A percentile compares a stretch with the other conserved stretches of the same genome.
Evolutionary conservation across 2,888 invertebrate genomes (phyloP).

Genomic region (Cheilosia vulpina): DNA sequence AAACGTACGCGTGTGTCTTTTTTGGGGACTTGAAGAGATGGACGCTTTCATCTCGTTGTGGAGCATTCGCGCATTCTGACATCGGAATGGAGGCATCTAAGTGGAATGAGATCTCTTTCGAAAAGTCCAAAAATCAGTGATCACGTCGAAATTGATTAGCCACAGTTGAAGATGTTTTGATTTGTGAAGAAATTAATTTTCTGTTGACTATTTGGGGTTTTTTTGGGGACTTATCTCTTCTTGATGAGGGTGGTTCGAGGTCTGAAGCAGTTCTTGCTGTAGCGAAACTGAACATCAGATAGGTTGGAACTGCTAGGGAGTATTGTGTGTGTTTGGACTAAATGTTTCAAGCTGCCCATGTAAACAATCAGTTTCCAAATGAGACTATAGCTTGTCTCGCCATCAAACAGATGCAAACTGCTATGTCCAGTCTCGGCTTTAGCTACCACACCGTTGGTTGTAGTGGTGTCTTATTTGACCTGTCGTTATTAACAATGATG

Average conservation of each 20-base stretch:
- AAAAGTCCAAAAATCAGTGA: conserved; percentile 76
- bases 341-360: no score
- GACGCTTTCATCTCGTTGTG: conserved; percentile 30
- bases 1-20: neutral
- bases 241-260: neutral
- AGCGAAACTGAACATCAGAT: no score
- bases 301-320: no score
- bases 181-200: conserved; percentile 27
- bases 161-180: conserved; percentile 69
- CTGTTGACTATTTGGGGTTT: neutral
- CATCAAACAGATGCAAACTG: no score
- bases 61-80: conserved; percentile 41
- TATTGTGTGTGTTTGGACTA: no score
- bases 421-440: no score
- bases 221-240: neutral
- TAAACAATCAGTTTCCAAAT: no score
- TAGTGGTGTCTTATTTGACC: no score
- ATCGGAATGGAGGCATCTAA: conserved; percentile 61
- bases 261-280: no score
- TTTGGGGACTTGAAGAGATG: conserved; percentile 21
- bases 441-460: no score
- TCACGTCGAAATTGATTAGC: conserved; percentile 77
- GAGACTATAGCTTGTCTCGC: no score
- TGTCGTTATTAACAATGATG: no score
- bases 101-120: conserved; percentile 69